Conservation (phyloP, 2,888 invertebrate species). For the Eupelmus urozonus region DNA sequence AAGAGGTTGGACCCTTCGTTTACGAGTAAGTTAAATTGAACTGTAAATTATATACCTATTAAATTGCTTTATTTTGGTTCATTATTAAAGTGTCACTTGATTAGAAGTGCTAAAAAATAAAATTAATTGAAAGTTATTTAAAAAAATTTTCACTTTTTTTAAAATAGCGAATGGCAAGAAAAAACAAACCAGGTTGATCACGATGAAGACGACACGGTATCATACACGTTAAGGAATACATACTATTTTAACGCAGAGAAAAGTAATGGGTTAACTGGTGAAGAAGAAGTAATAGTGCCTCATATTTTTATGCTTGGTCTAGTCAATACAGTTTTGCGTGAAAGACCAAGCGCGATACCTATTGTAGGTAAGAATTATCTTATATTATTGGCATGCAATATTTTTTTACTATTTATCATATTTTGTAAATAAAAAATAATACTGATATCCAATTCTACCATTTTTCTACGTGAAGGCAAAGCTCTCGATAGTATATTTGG, state of each 20-base stretch:
- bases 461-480: slow-evolving; percentile 76
- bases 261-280: slow-evolving; percentile 82
- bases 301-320: slow-evolving; percentile 84
- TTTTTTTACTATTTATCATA: too few relatives aligned
- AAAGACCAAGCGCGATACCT: slow-evolving; percentile 82
- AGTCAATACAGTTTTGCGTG: slow-evolving; percentile 79
- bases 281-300: slow-evolving; percentile 84
- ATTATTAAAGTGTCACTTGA: too few relatives aligned
- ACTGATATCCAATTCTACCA: too few relatives aligned
- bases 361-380: slow-evolving; percentile 78
- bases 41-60: neutral
- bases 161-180: slow-evolving; percentile 72
- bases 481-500: slow-evolving; percentile 85
- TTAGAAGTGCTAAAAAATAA: neutral
- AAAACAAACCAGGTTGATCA: slow-evolving; percentile 87
- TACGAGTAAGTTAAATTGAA: slow-evolving; percentile 88
- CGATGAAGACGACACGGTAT: slow-evolving; percentile 85
- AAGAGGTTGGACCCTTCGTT: slow-evolving; percentile 90
- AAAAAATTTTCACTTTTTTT: neutral
- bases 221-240: slow-evolving; percentile 83
- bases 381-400: too few relatives aligned
- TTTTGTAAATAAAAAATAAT: neutral
- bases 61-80: neutral
- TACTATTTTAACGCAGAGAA: slow-evolving; percentile 84
- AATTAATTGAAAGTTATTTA: neutral